Evolutionary conservation across 2,113 vertebrate species (phyloP), one percentile per base, ranked within the genome.

Genomic region (Onychostruthus taczanowskii): DNA sequence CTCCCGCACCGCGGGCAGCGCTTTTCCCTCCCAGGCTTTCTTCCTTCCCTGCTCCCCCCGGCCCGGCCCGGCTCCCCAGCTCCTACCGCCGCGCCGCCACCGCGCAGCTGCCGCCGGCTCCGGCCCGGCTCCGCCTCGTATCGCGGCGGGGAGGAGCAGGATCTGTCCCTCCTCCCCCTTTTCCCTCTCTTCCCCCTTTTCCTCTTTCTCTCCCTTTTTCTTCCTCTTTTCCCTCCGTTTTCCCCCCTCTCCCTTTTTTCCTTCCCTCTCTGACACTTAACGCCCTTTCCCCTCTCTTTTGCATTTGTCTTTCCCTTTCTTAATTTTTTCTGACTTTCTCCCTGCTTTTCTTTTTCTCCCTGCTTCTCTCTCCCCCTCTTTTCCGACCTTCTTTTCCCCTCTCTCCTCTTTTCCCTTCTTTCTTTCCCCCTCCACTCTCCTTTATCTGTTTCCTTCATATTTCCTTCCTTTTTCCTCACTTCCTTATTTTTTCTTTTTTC

Each of bases 231-330:
- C 39, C 9, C 3, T 31, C 23, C 14, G 2, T 37, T 23, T 8
- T 7, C 0, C 5, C 9, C 24, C 2, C 9, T 6, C 31, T 20
- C 31, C 3, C 2, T 8, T 12, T 66, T 41, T 58, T 21, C n/a
- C 31, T 39, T 10, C 14, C 30, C 16, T 35, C 33, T 68, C 39
- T 66, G 46, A 41, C 14, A 30, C 20, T 88, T 26, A 33, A 19
- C 3, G 18, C 20, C 21, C 6, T 69, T 64, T 61, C 6, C 21
- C 17, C 4, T 41, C 50, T 46, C 56, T 43, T 37, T 39, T 18
- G 24, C 13, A 18, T 18, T 44, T 66, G 15, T 39, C 30, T 58
- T 76, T 50, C 43, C 8, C 27, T 55, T 24, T 58, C 26, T 41
- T 46, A 46, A 41, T n/a, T 69, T 69, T 58, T 52, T 22, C 18